Percentiles rank a stretch among this genome's conserved stretches.
Conservation (phyloP, 2,888 invertebrate genomes). For the Nineta flava region DNA sequence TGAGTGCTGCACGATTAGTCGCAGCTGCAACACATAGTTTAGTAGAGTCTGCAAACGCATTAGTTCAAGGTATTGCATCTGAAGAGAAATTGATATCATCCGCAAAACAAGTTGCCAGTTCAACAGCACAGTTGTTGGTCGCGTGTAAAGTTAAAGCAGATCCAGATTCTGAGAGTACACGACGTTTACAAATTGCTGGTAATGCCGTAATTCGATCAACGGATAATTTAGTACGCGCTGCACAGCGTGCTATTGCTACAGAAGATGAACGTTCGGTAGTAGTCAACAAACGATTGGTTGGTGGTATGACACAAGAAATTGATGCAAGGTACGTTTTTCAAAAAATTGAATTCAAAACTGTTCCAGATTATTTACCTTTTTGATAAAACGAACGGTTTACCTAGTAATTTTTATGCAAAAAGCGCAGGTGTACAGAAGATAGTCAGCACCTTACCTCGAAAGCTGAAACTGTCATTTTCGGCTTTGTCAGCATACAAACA, state of each 20-base stretch:
- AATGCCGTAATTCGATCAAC: conserved; percentile 96
- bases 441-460: no score
- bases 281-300: conserved; percentile 86
- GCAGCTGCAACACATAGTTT: conserved; percentile 96
- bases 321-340: conserved; percentile 53
- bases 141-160: conserved; percentile 99
- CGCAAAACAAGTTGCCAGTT: conserved; percentile 91
- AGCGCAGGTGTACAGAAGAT: no score
- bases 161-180: conserved; percentile 84
- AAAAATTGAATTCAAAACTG: not conserved
- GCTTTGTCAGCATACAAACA: no score
- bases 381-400: no score
- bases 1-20: conserved; percentile 88
- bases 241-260: conserved; percentile 78
- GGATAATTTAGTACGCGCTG: conserved; percentile 90
- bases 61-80: conserved; percentile 81
- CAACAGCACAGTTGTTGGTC: conserved; percentile 92
- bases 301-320: conserved; percentile 92
- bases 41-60: conserved; percentile 93
- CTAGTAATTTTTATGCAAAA: no score
- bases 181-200: conserved; percentile 81
- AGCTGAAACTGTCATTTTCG: no score
- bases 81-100: conserved; percentile 95
- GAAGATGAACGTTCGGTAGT: conserved; percentile 85
- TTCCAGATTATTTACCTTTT: not conserved